Evolutionary conservation across 2,888 invertebrate species (phyloP), one percentile per base, ranked within the genome.

Genomic region (Periphyllus acericola): DNA sequence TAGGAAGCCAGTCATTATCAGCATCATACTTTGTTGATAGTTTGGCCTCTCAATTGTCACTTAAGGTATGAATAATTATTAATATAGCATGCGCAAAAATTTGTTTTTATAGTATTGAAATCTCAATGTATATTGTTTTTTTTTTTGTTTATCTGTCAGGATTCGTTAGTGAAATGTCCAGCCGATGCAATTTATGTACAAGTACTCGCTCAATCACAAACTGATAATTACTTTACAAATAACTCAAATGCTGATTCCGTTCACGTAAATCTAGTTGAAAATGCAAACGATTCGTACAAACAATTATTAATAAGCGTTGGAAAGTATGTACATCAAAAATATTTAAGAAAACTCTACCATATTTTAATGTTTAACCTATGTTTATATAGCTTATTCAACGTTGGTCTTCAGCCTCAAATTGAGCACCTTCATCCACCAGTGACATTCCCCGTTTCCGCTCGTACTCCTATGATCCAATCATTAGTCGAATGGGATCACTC

Each of bases 401-500:
- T 95, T 76, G 99, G 99, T 83, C 94, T 94, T 40, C 95, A 96
- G 91, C 96, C 97, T 17, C 93, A 94, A 90, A 92, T 96, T 21
- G 92, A 94, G 66, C 94, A 94, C 88, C 93, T 99, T 78, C 97
- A 96, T 92, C 95, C 96, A 81, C 93, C 94, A 11, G 94, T 96
- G 11, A 92, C 93, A 89, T 97, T 94, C 91, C 99, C 99, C 0
- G 99, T 99, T 79, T 94, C 97, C n/a, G 94, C 95, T 90, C 96
- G 97, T 90, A 99, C 99, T 36, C 98, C 98, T 0, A 96, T 96
- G 94, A 93, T 99, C 83, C 95, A 95, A 89, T 95, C 98, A 0
- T 93, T 95, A 92, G 93, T 99, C 90, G 94, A 94, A 90, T 99
- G 99, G 99, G 99, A 99, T 92, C 99, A 99, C 92, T 94, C 95